Conservation (phyloP, 1,140 invertebrate species). For the Dendroctonus valens region DNA sequence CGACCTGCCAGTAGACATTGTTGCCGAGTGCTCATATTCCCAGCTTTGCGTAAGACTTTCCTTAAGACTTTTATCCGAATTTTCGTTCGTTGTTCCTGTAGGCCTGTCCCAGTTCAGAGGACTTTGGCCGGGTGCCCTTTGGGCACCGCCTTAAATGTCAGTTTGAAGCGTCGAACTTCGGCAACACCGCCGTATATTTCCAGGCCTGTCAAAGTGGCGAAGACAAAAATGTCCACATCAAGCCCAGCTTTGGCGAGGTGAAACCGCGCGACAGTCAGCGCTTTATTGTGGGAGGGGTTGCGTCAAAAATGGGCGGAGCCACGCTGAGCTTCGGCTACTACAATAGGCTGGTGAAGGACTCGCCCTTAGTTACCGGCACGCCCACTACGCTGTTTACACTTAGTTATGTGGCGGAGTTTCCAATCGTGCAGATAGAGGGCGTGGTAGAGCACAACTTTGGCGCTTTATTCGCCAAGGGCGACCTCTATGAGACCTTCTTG, state of each 20-base stretch:
- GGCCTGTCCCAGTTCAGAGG: conserved; percentile 11
- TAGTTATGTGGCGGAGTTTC: conserved; percentile 18
- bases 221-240: conserved; percentile 12
- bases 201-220: conserved; percentile 6
- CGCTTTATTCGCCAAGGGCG: conserved; percentile 8
- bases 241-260: conserved; percentile 19
- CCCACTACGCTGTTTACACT: conserved; percentile 8
- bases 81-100: neutral
- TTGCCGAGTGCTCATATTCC: conserved; percentile 16
- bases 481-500: conserved; percentile 9
- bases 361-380: conserved; percentile 8
- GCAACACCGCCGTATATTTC: conserved; percentile 9
- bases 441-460: conserved; percentile 28
- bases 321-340: conserved; percentile 20
- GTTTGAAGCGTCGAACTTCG: conserved; percentile 25
- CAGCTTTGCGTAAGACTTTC: conserved; percentile 12
- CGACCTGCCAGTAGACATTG: conserved; percentile 3
- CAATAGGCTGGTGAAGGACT: conserved; percentile 18
- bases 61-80: neutral
- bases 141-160: conserved; percentile 6
- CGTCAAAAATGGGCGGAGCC: conserved; percentile 3
- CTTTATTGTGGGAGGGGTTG: conserved; percentile 7
- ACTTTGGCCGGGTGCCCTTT: conserved; percentile 12
- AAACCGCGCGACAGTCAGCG: neutral
- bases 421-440: conserved; percentile 23